Percentiles rank a stretch among this genome's conserved stretches.
phyloP scores from a whole-genome alignment of 2,888 invertebrate genomes.

The Venusia cambrica region DNA sequence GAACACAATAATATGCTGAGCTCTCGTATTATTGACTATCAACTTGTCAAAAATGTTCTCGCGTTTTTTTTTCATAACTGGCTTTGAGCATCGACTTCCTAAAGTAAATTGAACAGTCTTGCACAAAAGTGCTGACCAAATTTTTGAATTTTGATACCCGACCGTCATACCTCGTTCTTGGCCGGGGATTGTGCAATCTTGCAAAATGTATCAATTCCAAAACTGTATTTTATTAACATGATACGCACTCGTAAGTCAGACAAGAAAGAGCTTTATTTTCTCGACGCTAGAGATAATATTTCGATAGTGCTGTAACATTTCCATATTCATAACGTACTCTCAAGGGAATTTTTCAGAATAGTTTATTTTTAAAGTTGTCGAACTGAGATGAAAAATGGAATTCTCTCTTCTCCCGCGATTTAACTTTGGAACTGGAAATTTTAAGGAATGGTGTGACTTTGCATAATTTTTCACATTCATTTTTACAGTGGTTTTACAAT shows the following conservation, averaged over 20 bases:
- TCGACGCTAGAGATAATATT: conserved; percentile 23
- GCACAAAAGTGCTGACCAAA: conserved; percentile 11
- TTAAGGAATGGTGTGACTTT: conserved; percentile 26
- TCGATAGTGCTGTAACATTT: conserved; percentile 37
- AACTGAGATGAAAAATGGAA: conserved; percentile 32
- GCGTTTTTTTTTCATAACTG: too few relatives aligned
- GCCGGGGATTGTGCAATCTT: conserved; percentile 10
- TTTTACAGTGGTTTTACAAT: conserved; percentile 14
- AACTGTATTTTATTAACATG: conserved; percentile 22
- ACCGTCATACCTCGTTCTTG: conserved; percentile 9
- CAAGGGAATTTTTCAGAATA: conserved; percentile 30
- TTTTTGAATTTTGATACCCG: conserved; percentile 2
- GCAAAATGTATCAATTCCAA: conserved; percentile 24
- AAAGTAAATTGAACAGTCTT: background rate
- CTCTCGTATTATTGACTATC: too few relatives aligned
- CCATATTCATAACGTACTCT: conserved; percentile 37
- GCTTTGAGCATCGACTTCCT: too few relatives aligned
- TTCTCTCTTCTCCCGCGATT: conserved; percentile 24
- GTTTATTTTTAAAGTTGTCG: conserved; percentile 33
- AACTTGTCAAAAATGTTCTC: too few relatives aligned
- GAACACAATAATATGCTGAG: too few relatives aligned
- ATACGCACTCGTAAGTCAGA: conserved; percentile 12
- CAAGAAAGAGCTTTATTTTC: conserved; percentile 13
- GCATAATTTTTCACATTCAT: conserved; percentile 27
- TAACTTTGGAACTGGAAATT: conserved; percentile 25